Base-by-base conservation (phyloP, 2,888 invertebrate species). In the Drosophila infuscata region DNA sequence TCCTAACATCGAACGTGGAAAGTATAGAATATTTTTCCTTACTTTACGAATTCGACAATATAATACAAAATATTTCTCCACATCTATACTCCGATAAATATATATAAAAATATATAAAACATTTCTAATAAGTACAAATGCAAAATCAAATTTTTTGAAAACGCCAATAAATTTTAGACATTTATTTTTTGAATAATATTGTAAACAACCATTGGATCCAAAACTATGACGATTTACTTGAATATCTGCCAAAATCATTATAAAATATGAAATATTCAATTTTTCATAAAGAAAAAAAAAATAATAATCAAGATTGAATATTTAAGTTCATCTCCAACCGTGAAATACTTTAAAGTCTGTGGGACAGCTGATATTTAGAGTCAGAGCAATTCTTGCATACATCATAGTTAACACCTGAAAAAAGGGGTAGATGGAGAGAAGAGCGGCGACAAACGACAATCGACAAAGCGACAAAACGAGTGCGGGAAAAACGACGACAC, bases 401-500 rank as follows among this genome's bases (percentile, higher is more conserved):
- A 20, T 30, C 3, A 17, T 12, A 17, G 36, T 29, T 29, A 35
- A 20, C 36, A 56, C 54, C 38, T 56, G 30, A 29, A 30, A 29
- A 53, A 54, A 4, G 20, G 36, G 29, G 29, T 54, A 29, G 46
- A 15, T 25, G 46, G 8, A 46, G 46, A 25, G 46, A 38, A 36
- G 3, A 30, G 17, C 25, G 29, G 3, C 54, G 25, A 36, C 35
- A 52, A 20, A 20, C 33, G 20, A 33, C 20, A 46, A 12, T 20
- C 53, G 25, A 53, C 29, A 56, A 56, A 56, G n/a, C 38, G 12
- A 53, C 54, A 30, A 70, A 71, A 32, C 58, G 60, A 61, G 48
- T 36, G 36, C 17, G 56, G 29, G 6, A n/a, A 38, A 41, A 54
- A 51, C 53, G 36, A 74, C 73, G 79, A 82, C 81, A 86, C 74